phyloP scores from a whole-genome alignment of 2,797 vertebrate species.

The Alosa sapidissima region DNA sequence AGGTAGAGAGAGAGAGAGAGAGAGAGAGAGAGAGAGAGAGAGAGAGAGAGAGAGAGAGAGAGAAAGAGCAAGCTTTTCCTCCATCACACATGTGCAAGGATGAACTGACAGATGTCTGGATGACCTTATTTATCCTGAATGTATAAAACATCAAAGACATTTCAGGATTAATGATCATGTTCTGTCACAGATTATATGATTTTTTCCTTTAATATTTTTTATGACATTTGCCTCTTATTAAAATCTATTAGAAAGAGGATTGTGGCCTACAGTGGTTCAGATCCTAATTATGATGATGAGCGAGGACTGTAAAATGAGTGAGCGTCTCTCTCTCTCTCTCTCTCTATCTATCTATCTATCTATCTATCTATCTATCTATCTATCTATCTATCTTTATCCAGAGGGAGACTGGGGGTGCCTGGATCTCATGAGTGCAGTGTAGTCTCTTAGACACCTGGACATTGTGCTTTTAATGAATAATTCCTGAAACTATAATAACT shows the following conservation, averaged over 20 bases:
- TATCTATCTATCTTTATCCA: no score
- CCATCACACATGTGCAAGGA: background rate
- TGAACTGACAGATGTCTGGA: slow-evolving; percentile 15
- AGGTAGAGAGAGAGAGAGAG: background rate
- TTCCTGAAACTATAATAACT: background rate
- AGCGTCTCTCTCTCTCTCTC: no score
- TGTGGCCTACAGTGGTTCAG: background rate
- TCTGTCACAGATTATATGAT: background rate
- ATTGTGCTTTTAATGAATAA: background rate
- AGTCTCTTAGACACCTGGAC: background rate
- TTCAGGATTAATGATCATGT: background rate
- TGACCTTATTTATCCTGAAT: slow-evolving; percentile 10
- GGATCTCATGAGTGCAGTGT: background rate
- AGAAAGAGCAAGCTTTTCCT: background rate
- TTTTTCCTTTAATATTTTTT: background rate
- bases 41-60: background rate
- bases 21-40: background rate
- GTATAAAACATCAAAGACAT: slow-evolving; percentile 31
- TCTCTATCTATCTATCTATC: no score
- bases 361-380: no score
- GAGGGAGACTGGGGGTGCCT: background rate
- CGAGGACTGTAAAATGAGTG: background rate
- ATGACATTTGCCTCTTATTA: background rate
- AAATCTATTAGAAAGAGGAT: background rate
- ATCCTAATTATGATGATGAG: background rate